Evolutionary conservation across 2,797 vertebrate species (phyloP), one percentile per base, ranked within the genome.

Genomic region (Salmo trutta): DNA sequence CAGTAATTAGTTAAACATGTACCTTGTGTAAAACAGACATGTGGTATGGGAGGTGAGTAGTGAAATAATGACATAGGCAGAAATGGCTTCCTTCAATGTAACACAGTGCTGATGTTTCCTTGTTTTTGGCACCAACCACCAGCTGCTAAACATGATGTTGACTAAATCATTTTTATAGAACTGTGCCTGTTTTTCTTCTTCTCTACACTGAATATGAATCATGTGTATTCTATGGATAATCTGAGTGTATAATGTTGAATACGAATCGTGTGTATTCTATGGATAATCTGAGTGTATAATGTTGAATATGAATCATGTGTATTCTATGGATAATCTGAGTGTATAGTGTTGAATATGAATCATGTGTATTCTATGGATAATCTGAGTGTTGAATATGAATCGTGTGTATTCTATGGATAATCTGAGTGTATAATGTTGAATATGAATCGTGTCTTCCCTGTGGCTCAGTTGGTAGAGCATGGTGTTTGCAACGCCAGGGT

Each of bases 121-220:
- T 92, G 93, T 93, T 91, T 86, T 82, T 64, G 74, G 78, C 73
- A 83, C 77, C 27, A 82, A 70, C 71, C 31, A 70, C 59, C 21
- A 31, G 16, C 21, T 41, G 21, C 27, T 67, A 19, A 36, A 82
- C 75, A 77, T 78, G 52, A 79, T 31, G 3, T 75, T 41, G 53
- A 70, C 53, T 29, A 73, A 64, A 64, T 12, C 3, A 64, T 24
- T 62, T 62, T 27, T 19, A 73, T 33, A 27, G 27, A 77, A 51
- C 31, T 66, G 59, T 12, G 33, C 65, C 21, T 3, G 27, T 31
- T 67, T 33, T 8, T 2, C 27, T 19, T 67, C 29, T 67, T 33
- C 4, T 15, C 10, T 12, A 47, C 29, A 19, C 5, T 33, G 29
- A 31, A 67, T 64, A 67, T 67, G 16, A 6, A 33, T 67, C 4